Evolutionary conservation across 2,113 vertebrate species (phyloP), one percentile per base, ranked within the genome.

Genomic region (Cyprinus carpio): DNA sequence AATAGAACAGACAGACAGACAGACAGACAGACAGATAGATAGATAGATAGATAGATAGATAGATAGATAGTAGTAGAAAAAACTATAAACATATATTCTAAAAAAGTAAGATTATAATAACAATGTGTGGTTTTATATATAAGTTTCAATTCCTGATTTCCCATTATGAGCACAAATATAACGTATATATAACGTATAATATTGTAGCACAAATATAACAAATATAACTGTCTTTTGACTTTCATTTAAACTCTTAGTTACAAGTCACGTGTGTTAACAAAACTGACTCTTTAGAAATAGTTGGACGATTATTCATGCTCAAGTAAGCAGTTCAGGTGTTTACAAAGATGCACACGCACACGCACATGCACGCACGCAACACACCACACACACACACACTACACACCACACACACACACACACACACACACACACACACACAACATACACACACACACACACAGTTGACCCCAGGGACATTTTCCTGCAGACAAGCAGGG

Each of bases 401-500:
- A 43, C 40, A 34, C 81, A 69, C 62, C 34, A 37, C 34, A 37
- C 34, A 37, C 34, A 40, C 37, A 9, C 37, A 40, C 5, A 40
- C 37, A 40, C 37, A 40, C 37, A 81, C 29, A 67, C 49, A 75
- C 25, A 13, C 65, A 29, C 46, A 15, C 75, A 49, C 65, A 74
- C 51, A 37, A 46, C 72, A n/a, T 43, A 51, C 49, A 84, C 75
- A 72, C 46, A 46, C 64, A 34, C 87, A 51, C 27, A 16, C 71
- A 80, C 75, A 37, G 2, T 12, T 16, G 74, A 81, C 88, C 49
- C 64, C 27, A 43, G 72, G 87, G 83, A 91, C 71, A 89, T 40
- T 90, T 90, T 89, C 86, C 85, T 82, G 74, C 75, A 88, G 81
- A 86, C 89, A 60, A 60, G 87, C 87, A 83, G 80, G 79, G 85